Conservation (phyloP, 2,797 vertebrate species). For the Lates japonicus region DNA sequence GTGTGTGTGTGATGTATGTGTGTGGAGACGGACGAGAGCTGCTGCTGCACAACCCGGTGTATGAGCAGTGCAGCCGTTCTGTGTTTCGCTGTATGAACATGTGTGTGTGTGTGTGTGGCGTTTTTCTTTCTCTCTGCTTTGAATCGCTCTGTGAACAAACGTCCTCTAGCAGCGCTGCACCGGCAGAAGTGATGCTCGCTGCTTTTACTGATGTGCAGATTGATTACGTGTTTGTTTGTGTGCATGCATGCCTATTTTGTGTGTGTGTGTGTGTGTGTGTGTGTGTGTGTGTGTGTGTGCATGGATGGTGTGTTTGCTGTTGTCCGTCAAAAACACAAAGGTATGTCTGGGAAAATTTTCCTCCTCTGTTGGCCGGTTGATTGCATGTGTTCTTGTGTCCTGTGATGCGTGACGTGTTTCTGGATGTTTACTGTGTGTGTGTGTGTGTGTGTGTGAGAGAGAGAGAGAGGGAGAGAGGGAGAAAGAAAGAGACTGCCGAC, state of each 20-base stretch:
- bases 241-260: conserved; percentile 44
- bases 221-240: conserved; percentile 62
- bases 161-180: conserved; percentile 75
- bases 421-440: conserved; percentile 61
- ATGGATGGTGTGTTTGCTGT: conserved; percentile 41
- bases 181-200: conserved; percentile 67
- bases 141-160: conserved; percentile 57
- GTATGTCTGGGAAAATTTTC: conserved; percentile 16
- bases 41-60: conserved; percentile 60
- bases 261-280: conserved; percentile 50
- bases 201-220: conserved; percentile 72
- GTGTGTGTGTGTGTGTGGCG: conserved; percentile 63
- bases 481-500: conserved; percentile 37
- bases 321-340: conserved; percentile 44
- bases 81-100: conserved; percentile 68
- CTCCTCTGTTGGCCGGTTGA: conserved; percentile 35
- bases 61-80: conserved; percentile 73
- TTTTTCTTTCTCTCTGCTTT: conserved; percentile 54
- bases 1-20: conserved; percentile 47
- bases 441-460: conserved; percentile 45
- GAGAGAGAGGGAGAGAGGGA: conserved; percentile 21
- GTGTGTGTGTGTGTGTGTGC: conserved; percentile 30
- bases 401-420: conserved; percentile 38
- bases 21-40: conserved; percentile 49
- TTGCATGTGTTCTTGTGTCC: conserved; percentile 44